phyloP scores from a whole-genome alignment of 2,888 invertebrate species.

The Meloe dianella region DNA sequence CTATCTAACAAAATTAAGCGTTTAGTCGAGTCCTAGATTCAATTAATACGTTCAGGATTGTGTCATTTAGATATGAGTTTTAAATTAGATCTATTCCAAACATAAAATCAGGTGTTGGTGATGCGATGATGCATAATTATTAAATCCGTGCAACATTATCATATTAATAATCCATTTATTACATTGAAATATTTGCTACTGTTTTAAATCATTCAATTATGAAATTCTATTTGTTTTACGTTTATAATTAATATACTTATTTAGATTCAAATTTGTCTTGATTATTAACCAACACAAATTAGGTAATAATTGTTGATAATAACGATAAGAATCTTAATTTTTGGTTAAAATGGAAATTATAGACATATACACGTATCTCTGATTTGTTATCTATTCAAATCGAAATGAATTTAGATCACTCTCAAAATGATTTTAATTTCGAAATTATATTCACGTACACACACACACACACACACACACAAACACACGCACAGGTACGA shows the following conservation, averaged over 20 bases:
- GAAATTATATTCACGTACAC: constrained; percentile 2
- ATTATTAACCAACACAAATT: not conserved
- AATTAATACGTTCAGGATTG: not conserved
- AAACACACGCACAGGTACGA: too few relatives aligned
- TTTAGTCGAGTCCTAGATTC: not conserved
- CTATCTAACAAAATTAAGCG: too few relatives aligned
- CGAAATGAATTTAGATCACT: not conserved
- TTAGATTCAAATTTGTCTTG: not conserved
- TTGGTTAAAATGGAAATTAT: not conserved
- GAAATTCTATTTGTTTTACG: too few relatives aligned
- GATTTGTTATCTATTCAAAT: not conserved
- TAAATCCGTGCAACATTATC: not conserved
- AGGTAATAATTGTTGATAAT: not conserved
- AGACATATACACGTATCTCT: not conserved
- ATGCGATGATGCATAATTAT: not conserved
- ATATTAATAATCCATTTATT: not conserved
- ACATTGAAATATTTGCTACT: not conserved
- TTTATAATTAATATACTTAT: too few relatives aligned
- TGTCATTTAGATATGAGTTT: not conserved
- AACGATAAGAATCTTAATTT: not conserved
- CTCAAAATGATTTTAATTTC: not conserved
- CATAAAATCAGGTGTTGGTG: constrained; percentile 3
- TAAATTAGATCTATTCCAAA: not conserved
- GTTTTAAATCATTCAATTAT: not conserved
- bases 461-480: not conserved